Evolutionary conservation across 2,113 vertebrate genomes (phyloP).

Genomic region (Chrysemys picta): DNA sequence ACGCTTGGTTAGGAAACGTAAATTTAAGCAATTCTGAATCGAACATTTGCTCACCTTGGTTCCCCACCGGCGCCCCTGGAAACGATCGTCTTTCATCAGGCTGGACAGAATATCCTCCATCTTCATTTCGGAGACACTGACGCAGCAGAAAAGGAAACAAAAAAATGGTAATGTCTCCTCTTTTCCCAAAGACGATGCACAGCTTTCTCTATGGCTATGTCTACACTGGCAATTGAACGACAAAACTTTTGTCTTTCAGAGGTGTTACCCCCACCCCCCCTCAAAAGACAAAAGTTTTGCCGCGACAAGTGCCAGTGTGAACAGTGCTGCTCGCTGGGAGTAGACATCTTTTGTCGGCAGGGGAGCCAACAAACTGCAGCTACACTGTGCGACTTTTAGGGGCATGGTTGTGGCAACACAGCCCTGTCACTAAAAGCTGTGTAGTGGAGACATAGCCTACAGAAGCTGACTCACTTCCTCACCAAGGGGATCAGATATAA

Average conservation of each 20-base stretch:
- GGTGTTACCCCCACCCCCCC: too few relatives aligned
- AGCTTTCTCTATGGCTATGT: neutral
- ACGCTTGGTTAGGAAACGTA: neutral
- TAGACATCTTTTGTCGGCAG: too few relatives aligned
- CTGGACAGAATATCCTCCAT: slow-evolving; percentile 86
- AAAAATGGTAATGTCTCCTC: neutral
- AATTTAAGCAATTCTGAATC: neutral
- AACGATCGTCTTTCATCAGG: slow-evolving; percentile 84
- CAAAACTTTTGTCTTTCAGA: too few relatives aligned
- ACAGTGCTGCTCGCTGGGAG: too few relatives aligned
- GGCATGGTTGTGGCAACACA: too few relatives aligned
- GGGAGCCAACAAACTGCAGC: too few relatives aligned
- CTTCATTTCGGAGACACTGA: slow-evolving; percentile 90
- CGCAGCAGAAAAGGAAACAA: neutral
- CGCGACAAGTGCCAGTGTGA: too few relatives aligned
- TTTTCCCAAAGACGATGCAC: neutral
- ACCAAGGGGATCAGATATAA: neutral
- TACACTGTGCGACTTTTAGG: too few relatives aligned
- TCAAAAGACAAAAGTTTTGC: too few relatives aligned
- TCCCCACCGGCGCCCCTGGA: slow-evolving; percentile 79
- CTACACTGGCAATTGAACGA: too few relatives aligned
- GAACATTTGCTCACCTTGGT: slow-evolving; percentile 84
- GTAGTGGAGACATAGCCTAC: too few relatives aligned
- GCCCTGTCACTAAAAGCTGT: too few relatives aligned
- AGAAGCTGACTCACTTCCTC: neutral